Base-by-base conservation (phyloP, 2,113 vertebrate genomes). In the Abramis brama region DNA sequence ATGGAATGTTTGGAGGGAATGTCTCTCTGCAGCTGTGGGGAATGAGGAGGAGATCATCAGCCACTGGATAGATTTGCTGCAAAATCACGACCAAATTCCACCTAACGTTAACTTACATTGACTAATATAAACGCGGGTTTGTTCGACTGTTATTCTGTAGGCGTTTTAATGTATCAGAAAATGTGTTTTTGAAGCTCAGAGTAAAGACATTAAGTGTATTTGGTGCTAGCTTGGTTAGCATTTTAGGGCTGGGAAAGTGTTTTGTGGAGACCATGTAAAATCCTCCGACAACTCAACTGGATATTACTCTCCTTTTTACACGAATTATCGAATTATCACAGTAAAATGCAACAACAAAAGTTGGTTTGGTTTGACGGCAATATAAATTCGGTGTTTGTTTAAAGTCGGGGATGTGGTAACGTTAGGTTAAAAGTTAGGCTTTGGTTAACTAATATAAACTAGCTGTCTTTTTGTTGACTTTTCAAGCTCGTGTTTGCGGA, bases 1-100 rank as follows among this genome's bases (percentile, higher is more conserved):
- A 64, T 66, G 78, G 84, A 89, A 55, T 66, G 86, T 86, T 90
- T 75, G 66, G 79, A 64, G 52, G 36, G 36, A 60, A 79, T 66
- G 79, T 52, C 62, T 82, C n/a, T 23, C 79, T 36, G 80, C 62
- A 82, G 62, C 80, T 82, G 43, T 68, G 60, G 10, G 45, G 47
- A 70, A 11, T 13, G 80, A 33, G 55, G 33, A 39, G 78, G 50
- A 21, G 75, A 77, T 21, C 74, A 77, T 21, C 74, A 55, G 25
- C 47, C 59, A 9, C 60, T 13, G 79, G 25, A 52, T n/a, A 70
- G 15, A 52, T 70, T 43, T 33, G 52, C 62, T 33, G 45, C 17
- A 68, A 70, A 70, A 70, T 52, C 80, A 52, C 80, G 59, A 30
- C 39, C n/a, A 11, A 21, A 47, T 47, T 21, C 4, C n/a, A 4